Conservation (phyloP, 2,888 invertebrate genomes). For the Erynnis tages region DNA sequence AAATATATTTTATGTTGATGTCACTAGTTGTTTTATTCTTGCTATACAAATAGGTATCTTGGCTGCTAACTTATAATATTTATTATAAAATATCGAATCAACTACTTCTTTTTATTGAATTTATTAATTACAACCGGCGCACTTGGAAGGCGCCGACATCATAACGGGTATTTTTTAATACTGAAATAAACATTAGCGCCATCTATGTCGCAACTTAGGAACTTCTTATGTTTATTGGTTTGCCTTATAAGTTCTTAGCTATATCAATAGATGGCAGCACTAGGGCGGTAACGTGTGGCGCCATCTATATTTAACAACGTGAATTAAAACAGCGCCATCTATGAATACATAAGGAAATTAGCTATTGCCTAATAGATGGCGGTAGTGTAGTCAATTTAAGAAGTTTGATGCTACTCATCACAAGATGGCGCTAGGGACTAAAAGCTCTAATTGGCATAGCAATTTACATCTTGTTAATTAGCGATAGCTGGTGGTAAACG, state of each 20-base stretch:
- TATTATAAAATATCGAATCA: too few relatives aligned
- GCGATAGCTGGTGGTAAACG: constrained; percentile 19
- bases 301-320: background rate
- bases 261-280: constrained; percentile 6
- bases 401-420: constrained; percentile 11
- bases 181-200: too few relatives aligned
- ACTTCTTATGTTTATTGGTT: too few relatives aligned
- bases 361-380: constrained; percentile 32
- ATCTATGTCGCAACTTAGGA: constrained; percentile 10
- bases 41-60: too few relatives aligned
- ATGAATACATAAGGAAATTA: background rate
- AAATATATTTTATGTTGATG: too few relatives aligned
- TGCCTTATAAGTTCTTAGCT: too few relatives aligned
- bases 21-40: too few relatives aligned
- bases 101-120: too few relatives aligned
- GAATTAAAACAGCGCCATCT: background rate
- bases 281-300: background rate
- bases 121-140: too few relatives aligned
- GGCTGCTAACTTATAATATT: too few relatives aligned
- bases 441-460: constrained; percentile 1
- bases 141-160: too few relatives aligned
- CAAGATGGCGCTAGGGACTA: constrained; percentile 28
- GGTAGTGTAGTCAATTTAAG: background rate
- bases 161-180: too few relatives aligned
- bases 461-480: constrained; percentile 25